phyloP scores from a whole-genome alignment of 1,140 invertebrate genomes.

The Sinella curviseta region DNA sequence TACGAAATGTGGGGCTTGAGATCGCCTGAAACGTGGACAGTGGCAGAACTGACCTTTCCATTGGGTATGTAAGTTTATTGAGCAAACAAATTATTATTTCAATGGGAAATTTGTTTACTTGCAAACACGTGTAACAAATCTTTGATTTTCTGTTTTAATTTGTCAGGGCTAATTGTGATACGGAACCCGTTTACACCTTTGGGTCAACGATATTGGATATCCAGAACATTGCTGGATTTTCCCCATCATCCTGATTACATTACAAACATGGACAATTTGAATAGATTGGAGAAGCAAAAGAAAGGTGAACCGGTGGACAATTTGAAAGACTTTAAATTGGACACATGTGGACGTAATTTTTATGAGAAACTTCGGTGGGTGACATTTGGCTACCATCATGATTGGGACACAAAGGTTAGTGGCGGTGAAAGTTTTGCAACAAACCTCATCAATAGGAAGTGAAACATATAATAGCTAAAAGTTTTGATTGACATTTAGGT shows the following conservation, averaged over 20 bases:
- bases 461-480: slow-evolving; percentile 24
- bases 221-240: slow-evolving; percentile 74
- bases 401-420: slow-evolving; percentile 84
- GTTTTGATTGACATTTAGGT: slow-evolving; percentile 55
- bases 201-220: slow-evolving; percentile 81
- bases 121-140: neutral
- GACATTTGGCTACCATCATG: slow-evolving; percentile 91
- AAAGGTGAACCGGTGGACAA: neutral
- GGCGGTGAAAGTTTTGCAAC: neutral
- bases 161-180: slow-evolving; percentile 72
- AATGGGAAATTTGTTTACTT: too few species aligned
- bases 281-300: slow-evolving; percentile 14
- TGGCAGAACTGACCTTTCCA: slow-evolving; percentile 50
- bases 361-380: slow-evolving; percentile 78
- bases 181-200: slow-evolving; percentile 75
- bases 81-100: too few species aligned
- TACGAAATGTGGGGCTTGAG: slow-evolving; percentile 46
- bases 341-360: slow-evolving; percentile 46
- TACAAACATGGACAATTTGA: slow-evolving; percentile 45
- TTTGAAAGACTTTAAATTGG: neutral
- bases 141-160: neutral
- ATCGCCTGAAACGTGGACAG: slow-evolving; percentile 52
- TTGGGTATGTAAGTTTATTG: too few species aligned
- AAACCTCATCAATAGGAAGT: neutral
- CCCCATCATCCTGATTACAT: slow-evolving; percentile 70